Evolutionary conservation across 1,140 invertebrate species (phyloP).

Genomic region (Drosophila burlai): DNA sequence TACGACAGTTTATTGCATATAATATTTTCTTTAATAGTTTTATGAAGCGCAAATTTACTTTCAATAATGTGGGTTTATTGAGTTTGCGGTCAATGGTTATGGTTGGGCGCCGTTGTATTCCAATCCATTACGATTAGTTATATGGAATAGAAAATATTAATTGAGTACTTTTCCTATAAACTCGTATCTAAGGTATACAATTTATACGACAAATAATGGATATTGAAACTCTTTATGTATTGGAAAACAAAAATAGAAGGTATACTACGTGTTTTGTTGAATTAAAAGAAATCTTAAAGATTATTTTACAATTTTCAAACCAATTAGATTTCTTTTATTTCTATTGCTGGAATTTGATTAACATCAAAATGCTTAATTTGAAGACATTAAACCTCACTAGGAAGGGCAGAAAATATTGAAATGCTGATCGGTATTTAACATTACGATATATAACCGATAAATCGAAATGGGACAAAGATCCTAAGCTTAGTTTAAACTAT

Average conservation of each 20-base stretch:
- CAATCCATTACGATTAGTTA: neutral
- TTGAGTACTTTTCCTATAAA: neutral
- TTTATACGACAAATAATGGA: too few relatives aligned
- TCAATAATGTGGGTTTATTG: conserved; percentile 57
- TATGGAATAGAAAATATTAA: neutral
- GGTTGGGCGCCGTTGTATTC: neutral
- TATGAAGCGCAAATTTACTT: conserved; percentile 61
- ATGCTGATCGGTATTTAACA: neutral
- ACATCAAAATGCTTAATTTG: neutral
- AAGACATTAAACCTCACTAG: neutral
- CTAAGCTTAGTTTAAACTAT: neutral
- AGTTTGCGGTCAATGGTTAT: neutral
- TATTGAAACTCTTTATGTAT: neutral
- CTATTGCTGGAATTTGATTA: neutral
- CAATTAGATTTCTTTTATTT: neutral
- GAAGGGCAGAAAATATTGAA: neutral
- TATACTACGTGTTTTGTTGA: neutral
- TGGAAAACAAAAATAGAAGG: neutral
- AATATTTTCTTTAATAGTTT: conserved; percentile 68
- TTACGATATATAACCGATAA: neutral
- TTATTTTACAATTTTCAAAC: neutral
- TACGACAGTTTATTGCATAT: conserved; percentile 67
- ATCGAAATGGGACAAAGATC: neutral
- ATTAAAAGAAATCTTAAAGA: neutral
- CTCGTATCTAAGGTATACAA: neutral